Conservation (phyloP, 2,113 vertebrate species). For the Erythrocercus mccallii region DNA sequence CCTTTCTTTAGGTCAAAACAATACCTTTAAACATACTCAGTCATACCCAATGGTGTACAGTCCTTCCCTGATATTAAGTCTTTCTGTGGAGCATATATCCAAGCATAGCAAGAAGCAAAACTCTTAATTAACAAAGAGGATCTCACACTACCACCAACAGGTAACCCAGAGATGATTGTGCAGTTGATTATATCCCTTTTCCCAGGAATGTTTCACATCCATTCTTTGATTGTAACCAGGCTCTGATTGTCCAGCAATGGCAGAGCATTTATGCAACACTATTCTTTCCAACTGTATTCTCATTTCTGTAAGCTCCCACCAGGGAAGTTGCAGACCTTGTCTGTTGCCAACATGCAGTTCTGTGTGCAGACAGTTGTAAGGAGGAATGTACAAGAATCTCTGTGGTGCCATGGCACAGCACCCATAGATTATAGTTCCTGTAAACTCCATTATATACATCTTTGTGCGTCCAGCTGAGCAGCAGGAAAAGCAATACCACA, state of each 20-base stretch:
- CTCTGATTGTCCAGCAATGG: not conserved
- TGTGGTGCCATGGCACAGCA: not conserved
- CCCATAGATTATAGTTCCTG: not conserved
- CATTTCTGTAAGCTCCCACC: not conserved
- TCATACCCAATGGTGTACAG: accelerated
- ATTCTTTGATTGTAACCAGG: not conserved
- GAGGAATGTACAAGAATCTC: not conserved
- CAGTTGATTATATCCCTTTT: not conserved
- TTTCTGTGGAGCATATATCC: not conserved
- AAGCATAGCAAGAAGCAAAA: not conserved
- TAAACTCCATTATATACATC: constrained; percentile 27
- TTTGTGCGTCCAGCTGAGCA: constrained; percentile 15
- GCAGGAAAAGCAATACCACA: not conserved
- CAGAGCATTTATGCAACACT: not conserved
- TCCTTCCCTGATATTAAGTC: not conserved
- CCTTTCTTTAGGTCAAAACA: not conserved
- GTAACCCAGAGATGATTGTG: not conserved
- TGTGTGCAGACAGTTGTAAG: not conserved
- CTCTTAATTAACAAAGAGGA: not conserved
- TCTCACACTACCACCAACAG: not conserved
- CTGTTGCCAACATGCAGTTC: not conserved
- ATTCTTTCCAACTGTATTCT: not conserved
- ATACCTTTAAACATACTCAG: not conserved
- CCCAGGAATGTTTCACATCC: not conserved
- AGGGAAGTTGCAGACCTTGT: not conserved